Conservation (phyloP, 2,888 invertebrate genomes). For the Taphrorychus bicolor region DNA sequence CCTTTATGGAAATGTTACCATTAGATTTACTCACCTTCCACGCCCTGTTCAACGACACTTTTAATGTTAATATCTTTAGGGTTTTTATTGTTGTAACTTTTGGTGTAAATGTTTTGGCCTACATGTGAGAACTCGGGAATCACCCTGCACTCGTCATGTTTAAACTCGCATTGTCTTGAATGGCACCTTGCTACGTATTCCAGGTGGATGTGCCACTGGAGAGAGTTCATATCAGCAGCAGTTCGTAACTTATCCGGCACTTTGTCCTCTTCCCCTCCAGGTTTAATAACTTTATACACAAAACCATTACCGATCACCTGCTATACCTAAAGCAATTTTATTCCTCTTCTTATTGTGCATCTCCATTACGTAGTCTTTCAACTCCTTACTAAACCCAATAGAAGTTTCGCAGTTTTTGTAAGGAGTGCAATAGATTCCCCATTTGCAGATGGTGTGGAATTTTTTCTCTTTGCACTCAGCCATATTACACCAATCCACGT, state of each 20-base stretch:
- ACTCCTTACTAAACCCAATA: slow-evolving; percentile 7
- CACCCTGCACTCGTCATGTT: slow-evolving; percentile 25
- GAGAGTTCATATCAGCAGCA: slow-evolving; percentile 21
- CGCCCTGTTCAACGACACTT: slow-evolving; percentile 8
- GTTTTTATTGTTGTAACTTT: neutral
- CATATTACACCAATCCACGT: slow-evolving; percentile 21
- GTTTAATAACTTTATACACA: neutral
- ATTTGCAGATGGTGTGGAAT: slow-evolving; percentile 26
- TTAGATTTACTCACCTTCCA: no score
- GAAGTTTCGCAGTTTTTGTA: slow-evolving; percentile 8
- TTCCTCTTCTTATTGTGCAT: slow-evolving; percentile 24
- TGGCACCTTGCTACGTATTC: slow-evolving; percentile 31
- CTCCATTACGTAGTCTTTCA: slow-evolving; percentile 28
- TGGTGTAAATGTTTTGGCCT: slow-evolving; percentile 26
- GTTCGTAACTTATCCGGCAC: slow-evolving; percentile 13
- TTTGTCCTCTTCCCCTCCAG: slow-evolving; percentile 21
- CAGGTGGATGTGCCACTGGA: slow-evolving; percentile 29
- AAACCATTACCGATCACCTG: no score
- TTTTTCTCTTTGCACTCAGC: slow-evolving; percentile 5
- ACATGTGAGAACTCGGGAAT: slow-evolving; percentile 18
- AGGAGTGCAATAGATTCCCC: slow-evolving; percentile 11
- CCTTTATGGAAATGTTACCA: no score
- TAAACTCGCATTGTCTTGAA: slow-evolving; percentile 21
- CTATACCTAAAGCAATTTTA: slow-evolving; percentile 16
- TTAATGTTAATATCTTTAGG: slow-evolving; percentile 2